phyloP scores from a whole-genome alignment of 2,113 vertebrate species.

The Taurulus bubalis region DNA sequence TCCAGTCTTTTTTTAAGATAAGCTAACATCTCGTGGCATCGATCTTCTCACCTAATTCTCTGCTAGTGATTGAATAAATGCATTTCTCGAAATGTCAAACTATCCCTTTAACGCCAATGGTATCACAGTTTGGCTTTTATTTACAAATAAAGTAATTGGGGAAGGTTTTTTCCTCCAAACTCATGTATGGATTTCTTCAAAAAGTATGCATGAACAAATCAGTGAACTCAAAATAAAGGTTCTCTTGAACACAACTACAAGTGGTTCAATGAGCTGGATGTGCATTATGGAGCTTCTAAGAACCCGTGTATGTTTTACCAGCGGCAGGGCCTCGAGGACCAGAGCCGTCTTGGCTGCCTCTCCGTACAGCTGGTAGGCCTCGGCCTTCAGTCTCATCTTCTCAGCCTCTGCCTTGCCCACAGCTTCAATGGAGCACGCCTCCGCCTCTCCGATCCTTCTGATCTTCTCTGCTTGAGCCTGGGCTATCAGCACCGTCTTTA shows the following conservation, averaged over 20 bases:
- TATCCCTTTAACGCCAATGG: not conserved
- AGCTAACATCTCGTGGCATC: not conserved
- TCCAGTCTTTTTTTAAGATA: not conserved
- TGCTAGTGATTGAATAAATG: not conserved
- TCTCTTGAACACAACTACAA: not conserved
- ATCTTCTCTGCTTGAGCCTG: slow-evolving; percentile 96
- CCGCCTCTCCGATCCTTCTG: slow-evolving; percentile 89
- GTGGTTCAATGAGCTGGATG: not conserved
- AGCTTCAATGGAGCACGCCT: slow-evolving; percentile 89
- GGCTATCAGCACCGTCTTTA: slow-evolving; percentile 90
- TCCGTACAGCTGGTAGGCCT: slow-evolving; percentile 92
- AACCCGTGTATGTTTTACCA: slow-evolving; percentile 77
- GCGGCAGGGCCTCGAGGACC: slow-evolving; percentile 92
- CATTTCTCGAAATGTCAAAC: not conserved
- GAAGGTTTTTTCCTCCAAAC: too few relatives aligned
- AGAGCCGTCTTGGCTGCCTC: slow-evolving; percentile 92
- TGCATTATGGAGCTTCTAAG: not conserved
- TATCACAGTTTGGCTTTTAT: not conserved
- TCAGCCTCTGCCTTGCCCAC: slow-evolving; percentile 93
- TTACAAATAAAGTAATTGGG: not conserved
- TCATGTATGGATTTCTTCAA: not conserved
- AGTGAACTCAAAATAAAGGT: not conserved
- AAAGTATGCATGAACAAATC: not conserved
- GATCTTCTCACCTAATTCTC: not conserved
- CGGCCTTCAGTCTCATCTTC: slow-evolving; percentile 94